These are phyloP conservation scores for Pangasianodon gigas DNA, from an alignment of 2,113 vertebrate species.

Conservation along the genomic window DNA sequence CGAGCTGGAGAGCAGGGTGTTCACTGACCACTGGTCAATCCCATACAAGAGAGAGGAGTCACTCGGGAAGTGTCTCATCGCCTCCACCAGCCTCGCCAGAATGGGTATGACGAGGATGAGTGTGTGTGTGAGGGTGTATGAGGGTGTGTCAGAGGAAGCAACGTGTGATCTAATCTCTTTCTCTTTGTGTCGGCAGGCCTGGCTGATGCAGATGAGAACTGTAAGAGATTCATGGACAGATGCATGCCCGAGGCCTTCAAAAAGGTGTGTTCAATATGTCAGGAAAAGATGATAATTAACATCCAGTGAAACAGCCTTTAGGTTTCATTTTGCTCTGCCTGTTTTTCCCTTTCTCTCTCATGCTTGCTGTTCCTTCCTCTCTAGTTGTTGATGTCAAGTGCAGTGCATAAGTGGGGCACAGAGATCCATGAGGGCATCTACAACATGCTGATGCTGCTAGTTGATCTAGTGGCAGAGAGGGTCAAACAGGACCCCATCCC, in stretches of 20 bases:
- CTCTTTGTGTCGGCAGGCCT: slow-evolving; percentile 79
- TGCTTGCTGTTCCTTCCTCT: not conserved
- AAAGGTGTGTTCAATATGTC: slow-evolving; percentile 74
- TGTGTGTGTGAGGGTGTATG: not conserved
- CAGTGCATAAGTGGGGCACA: slow-evolving; percentile 98
- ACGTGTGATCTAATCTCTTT: not conserved
- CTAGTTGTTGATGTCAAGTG: slow-evolving; percentile 93
- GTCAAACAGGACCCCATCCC: slow-evolving; percentile 95
- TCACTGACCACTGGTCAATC: slow-evolving; percentile 99
- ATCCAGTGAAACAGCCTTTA: not conserved
- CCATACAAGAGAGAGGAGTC: slow-evolving; percentile 98
- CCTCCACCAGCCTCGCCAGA: slow-evolving; percentile 91
- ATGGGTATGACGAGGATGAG: slow-evolving; percentile 77
- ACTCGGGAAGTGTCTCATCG: slow-evolving; percentile 94
- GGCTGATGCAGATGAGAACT: slow-evolving; percentile 96
- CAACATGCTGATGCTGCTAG: slow-evolving; percentile 97
- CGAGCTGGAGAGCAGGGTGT: slow-evolving; percentile 94
- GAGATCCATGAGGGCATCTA: slow-evolving; percentile 99
- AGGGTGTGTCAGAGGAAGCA: not conserved
- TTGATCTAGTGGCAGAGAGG: slow-evolving; percentile 93
- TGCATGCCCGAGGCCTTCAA: slow-evolving; percentile 99
- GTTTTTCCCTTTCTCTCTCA: not conserved
- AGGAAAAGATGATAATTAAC: not conserved
- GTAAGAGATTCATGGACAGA: slow-evolving; percentile 94
- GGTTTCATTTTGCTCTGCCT: not conserved